phyloP scores from a whole-genome alignment of 2,113 vertebrate species.

The Cyrtonyx montezumae region DNA sequence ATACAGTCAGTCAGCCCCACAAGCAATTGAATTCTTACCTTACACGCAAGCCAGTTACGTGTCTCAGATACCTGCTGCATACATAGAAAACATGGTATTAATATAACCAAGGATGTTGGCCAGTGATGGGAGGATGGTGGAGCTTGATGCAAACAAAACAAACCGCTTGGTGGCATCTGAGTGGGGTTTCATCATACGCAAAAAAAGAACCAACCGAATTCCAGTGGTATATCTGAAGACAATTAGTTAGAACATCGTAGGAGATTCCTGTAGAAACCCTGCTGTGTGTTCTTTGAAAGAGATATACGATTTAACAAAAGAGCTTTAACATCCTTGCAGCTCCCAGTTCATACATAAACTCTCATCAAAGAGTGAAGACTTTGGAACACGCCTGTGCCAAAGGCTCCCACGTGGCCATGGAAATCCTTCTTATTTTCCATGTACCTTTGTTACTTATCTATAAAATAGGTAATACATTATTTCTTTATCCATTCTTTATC shows the following conservation, averaged over 20 bases:
- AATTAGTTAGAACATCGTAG: neutral
- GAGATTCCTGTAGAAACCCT: neutral
- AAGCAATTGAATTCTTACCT: neutral
- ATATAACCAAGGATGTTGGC: neutral
- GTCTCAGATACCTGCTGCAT: neutral
- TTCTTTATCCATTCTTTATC: slow-evolving; percentile 28
- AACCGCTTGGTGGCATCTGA: neutral
- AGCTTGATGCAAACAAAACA: neutral
- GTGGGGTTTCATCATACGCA: neutral
- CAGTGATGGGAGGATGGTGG: neutral
- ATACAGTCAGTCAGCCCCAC: neutral
- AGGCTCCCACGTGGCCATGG: slow-evolving; percentile 32
- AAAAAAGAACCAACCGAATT: neutral
- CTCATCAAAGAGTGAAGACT: slow-evolving; percentile 14
- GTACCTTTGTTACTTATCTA: slow-evolving; percentile 33
- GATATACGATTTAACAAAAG: slow-evolving; percentile 27
- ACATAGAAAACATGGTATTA: neutral
- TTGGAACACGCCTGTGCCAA: neutral
- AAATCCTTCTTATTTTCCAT: slow-evolving; percentile 25
- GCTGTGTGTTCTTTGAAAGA: slow-evolving; percentile 21
- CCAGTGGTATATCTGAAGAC: neutral
- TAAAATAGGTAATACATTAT: slow-evolving; percentile 16
- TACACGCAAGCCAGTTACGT: neutral
- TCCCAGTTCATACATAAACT: slow-evolving; percentile 38
- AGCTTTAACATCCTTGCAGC: slow-evolving; percentile 10